A percentile compares a stretch with the other conserved stretches of the same genome.
phyloP scores from a whole-genome alignment of 1,140 invertebrate genomes.

The Ridgeia piscesae region DNA sequence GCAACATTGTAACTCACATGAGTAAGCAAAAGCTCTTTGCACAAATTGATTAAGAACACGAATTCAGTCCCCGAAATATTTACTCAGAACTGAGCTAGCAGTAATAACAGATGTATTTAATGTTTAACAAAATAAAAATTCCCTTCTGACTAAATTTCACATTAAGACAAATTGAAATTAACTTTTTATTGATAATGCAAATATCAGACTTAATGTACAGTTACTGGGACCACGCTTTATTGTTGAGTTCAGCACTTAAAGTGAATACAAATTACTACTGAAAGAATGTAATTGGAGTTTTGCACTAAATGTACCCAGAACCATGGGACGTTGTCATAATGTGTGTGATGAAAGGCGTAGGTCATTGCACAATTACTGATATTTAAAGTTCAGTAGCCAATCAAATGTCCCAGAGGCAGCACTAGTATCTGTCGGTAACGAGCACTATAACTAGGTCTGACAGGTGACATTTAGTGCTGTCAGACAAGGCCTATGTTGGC shows the following conservation, averaged over 20 bases:
- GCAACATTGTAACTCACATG: neutral
- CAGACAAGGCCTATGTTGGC: neutral
- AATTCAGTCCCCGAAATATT: neutral
- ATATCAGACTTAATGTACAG: neutral
- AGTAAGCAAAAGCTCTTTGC: neutral
- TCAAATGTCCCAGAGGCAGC: neutral
- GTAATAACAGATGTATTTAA: neutral
- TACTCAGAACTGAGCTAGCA: too few species aligned
- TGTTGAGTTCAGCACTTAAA: neutral
- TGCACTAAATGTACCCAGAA: neutral
- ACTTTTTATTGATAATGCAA: neutral
- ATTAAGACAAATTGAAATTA: neutral
- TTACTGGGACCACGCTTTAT: neutral
- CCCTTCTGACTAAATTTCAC: neutral
- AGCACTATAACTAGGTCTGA: neutral
- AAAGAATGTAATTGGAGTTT: neutral
- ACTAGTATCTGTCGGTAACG: neutral
- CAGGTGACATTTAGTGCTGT: neutral
- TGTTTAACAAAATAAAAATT: neutral
- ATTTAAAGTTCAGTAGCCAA: neutral
- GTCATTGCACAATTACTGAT: neutral
- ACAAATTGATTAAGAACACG: neutral
- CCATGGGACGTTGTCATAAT: neutral
- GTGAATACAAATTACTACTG: neutral
- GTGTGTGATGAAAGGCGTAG: neutral